These are phyloP conservation scores for Cephus pygmeus DNA, from an alignment of 2,888 invertebrate species.

Conservation along the genomic window DNA sequence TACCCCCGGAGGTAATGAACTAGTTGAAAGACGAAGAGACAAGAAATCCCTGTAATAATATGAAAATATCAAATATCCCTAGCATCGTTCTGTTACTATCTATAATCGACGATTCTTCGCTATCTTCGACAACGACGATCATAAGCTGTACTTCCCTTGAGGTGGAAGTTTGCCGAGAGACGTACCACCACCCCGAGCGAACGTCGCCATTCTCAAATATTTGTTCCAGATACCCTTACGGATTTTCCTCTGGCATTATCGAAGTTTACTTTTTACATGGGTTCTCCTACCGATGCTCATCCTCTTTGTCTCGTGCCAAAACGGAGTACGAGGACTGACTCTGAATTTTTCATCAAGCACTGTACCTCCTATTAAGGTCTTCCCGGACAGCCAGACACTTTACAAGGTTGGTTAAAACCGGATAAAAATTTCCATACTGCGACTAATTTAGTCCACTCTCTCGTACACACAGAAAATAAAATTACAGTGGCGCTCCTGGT, in stretches of 20 bases:
- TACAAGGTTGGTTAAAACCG: background rate
- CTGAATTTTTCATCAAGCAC: background rate
- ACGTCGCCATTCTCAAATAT: background rate
- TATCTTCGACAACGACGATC: background rate
- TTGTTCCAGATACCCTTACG: background rate
- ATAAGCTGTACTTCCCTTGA: background rate
- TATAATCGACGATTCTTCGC: background rate
- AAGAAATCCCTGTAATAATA: slow-evolving; percentile 4
- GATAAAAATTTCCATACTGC: background rate
- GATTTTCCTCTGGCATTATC: background rate
- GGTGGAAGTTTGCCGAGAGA: background rate
- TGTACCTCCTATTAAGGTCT: background rate
- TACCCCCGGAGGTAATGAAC: slow-evolving; percentile 5
- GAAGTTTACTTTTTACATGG: background rate
- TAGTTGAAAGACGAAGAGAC: slow-evolving; percentile 18
- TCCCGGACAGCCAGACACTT: background rate
- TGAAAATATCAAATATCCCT: background rate
- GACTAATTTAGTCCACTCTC: background rate
- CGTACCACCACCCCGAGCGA: background rate
- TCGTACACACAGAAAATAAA: background rate
- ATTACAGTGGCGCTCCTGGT: background rate
- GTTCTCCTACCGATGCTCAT: background rate
- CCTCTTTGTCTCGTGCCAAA: background rate
- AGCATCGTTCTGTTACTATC: background rate
- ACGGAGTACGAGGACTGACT: background rate